These are phyloP conservation scores for Petroica traversi DNA, from an alignment of 2,113 vertebrate genomes.

Conservation along the genomic window DNA sequence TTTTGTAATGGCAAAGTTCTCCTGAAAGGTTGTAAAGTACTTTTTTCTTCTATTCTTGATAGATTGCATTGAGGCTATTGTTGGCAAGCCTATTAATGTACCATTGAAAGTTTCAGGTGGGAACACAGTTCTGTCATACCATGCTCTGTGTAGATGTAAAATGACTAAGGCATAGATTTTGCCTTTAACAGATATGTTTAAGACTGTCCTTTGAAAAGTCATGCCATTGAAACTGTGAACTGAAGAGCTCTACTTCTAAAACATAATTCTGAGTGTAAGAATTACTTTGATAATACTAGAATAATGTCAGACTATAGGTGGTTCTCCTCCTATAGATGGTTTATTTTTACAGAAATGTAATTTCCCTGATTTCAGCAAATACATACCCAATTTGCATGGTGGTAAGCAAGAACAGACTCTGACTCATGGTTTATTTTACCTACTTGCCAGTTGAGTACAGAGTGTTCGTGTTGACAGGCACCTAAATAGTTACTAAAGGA, in stretches of 20 bases:
- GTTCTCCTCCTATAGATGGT: neutral
- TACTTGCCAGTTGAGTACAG: neutral
- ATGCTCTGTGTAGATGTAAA: accelerated
- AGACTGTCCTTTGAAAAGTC: neutral
- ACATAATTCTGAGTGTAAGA: neutral
- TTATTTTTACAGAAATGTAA: neutral
- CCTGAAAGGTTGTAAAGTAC: neutral
- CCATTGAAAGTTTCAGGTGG: neutral
- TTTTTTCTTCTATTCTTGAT: neutral
- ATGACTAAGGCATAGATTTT: neutral
- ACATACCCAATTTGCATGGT: neutral
- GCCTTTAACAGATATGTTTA: neutral
- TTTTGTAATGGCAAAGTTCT: neutral
- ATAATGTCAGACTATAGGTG: neutral
- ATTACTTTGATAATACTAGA: neutral
- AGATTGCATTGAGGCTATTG: neutral
- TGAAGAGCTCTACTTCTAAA: neutral
- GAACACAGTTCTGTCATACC: neutral
- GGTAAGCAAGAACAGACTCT: neutral
- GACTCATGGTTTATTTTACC: constrained; percentile 16
- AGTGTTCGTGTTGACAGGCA: neutral
- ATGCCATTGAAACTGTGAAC: neutral
- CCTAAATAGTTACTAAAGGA: constrained; percentile 36
- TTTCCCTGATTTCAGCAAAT: neutral
- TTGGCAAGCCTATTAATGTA: neutral